phyloP scores from a whole-genome alignment of 2,113 vertebrate genomes.

The Colaptes auratus region DNA sequence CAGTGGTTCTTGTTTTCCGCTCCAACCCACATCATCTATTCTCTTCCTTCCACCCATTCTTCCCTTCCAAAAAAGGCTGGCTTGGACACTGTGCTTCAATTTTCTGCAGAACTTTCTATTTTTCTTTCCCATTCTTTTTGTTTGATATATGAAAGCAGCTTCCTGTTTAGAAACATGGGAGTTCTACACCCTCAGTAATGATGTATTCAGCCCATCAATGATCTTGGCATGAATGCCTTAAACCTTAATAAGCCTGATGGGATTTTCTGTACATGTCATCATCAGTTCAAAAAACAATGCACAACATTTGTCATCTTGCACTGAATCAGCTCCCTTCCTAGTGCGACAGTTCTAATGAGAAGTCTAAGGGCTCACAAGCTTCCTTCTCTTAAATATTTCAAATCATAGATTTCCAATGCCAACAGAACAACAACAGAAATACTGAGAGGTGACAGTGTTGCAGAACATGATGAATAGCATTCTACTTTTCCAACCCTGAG shows the following conservation, averaged over 20 bases:
- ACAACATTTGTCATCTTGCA: background rate
- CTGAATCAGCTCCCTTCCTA: background rate
- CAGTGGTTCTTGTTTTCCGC: constrained; percentile 54
- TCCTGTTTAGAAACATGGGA: constrained; percentile 64
- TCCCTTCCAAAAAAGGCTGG: background rate
- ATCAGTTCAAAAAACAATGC: constrained; percentile 25
- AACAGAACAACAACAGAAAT: background rate
- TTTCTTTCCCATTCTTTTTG: constrained; percentile 60
- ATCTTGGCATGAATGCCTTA: constrained; percentile 48
- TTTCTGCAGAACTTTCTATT: constrained; percentile 59
- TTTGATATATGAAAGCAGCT: constrained; percentile 41
- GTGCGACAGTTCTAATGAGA: background rate
- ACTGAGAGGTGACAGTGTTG: background rate
- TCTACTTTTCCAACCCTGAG: background rate
- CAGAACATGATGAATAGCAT: background rate
- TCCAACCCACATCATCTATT: constrained; percentile 64
- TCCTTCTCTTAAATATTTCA: background rate
- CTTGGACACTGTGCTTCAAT: constrained; percentile 31
- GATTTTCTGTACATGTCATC: constrained; percentile 47
- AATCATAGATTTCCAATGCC: background rate
- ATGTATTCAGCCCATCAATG: constrained; percentile 57
- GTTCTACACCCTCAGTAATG: constrained; percentile 57
- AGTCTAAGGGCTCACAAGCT: background rate
- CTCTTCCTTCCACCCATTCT: constrained; percentile 69
- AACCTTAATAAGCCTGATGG: constrained; percentile 37